Conservation (phyloP, 2,888 invertebrate genomes). For the Aporophyla nigra region DNA sequence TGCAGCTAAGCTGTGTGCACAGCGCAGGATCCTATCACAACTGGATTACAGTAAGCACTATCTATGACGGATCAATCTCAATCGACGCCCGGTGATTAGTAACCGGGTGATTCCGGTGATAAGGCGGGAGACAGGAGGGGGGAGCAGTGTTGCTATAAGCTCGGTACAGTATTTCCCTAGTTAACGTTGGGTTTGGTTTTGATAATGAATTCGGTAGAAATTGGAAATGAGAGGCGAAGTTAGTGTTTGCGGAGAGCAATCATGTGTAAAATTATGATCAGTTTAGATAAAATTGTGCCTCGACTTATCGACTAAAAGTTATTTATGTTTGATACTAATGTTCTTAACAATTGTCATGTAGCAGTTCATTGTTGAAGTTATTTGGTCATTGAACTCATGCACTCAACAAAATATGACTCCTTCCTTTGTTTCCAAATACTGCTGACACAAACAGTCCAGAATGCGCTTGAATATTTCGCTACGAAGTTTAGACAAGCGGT, state of each 20-base stretch:
- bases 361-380: neutral
- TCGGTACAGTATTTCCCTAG: constrained; percentile 17
- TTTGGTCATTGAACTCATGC: neutral
- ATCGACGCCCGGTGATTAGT: constrained; percentile 58
- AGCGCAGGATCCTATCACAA: constrained; percentile 39
- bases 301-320: no score
- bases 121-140: constrained; percentile 8
- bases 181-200: constrained; percentile 36
- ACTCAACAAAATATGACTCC: neutral
- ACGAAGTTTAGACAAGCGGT: constrained; percentile 6
- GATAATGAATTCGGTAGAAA: constrained; percentile 50
- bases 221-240: constrained; percentile 30
- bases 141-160: constrained; percentile 29
- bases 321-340: neutral
- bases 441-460: constrained; percentile 4
- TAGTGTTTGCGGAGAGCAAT: constrained; percentile 4
- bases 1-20: constrained; percentile 32
- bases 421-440: constrained; percentile 7
- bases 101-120: constrained; percentile 59
- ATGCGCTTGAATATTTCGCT: constrained; percentile 8
- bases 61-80: constrained; percentile 62
- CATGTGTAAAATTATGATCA: neutral
- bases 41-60: constrained; percentile 60
- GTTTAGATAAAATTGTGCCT: neutral
- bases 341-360: no score